Base-by-base conservation (phyloP, 2,888 invertebrate genomes). In the Apotomis turbidana region DNA sequence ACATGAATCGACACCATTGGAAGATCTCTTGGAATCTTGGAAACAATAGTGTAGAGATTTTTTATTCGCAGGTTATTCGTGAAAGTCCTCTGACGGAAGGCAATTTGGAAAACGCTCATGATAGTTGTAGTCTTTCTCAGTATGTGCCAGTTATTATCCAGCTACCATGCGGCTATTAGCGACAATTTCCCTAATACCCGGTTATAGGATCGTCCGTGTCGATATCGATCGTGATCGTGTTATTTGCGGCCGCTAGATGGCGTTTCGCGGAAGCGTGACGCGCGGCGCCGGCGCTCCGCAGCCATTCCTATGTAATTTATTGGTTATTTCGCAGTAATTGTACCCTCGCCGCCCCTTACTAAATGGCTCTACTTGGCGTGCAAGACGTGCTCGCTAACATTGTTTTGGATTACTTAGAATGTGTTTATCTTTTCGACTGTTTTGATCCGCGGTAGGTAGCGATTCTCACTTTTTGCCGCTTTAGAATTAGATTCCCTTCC, bases 221-320 rank as follows among this genome's bases (percentile, higher is more conserved):
- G 83, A 86, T 86, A 87, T 89, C 84, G 88, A 84, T 90, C 90
- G 90, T 91, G 91, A 89, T 89, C 84, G 81, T 77, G 75, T 78
- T 76, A 91, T 90, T 91, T 91, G 85, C 87, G 74, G 86, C 84
- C 83, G 81, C 84, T 87, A 83, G 88, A 87, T 88, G 88, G 86
- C 84, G 86, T 82, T 92, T 92, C 92, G 88, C 85, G 88, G 93
- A 93, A 93, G 83, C 87, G 79, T 88, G 85, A 90, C 90, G 90
- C 90, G 90, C 86, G 85, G 88, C 86, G 87, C 86, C 82, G 79
- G 86, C 84, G 84, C 87, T 83, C 78, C 52, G 66, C 74, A 78
- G 76, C 79, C 82, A 84, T 80, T 80, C 77, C 81, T 80, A 76
- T 81, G 79, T 82, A 83, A 85, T 85, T 84, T 85, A 85, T 83